These are phyloP conservation scores for Motacilla tschutschensis DNA, from an alignment of 2,113 vertebrate genomes.

Conservation along the genomic window DNA sequence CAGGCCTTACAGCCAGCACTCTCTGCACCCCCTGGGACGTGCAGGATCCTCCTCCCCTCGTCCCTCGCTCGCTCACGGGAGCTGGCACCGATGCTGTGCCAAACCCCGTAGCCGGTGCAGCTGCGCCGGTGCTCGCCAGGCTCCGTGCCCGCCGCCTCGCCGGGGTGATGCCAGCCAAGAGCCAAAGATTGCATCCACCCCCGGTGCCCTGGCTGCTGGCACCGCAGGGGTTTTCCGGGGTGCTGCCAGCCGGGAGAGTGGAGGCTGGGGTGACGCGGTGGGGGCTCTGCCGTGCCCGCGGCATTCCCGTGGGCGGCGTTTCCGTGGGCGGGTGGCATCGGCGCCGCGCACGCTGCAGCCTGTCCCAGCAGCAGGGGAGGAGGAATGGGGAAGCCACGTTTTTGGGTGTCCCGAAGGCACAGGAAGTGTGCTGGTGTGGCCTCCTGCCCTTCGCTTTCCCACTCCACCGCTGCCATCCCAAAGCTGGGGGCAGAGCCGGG, in stretches of 20 bases:
- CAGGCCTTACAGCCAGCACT: background rate
- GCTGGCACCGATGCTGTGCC: background rate
- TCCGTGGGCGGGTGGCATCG: background rate
- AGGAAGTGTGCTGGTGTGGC: background rate
- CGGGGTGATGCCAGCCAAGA: background rate
- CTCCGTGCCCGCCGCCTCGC: background rate
- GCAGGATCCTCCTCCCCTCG: background rate
- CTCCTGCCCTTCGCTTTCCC: background rate
- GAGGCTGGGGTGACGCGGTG: accelerated
- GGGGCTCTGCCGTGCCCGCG: background rate
- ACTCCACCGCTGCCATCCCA: accelerated
- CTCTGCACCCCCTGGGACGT: background rate
- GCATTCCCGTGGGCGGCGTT: background rate
- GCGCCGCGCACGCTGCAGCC: background rate
- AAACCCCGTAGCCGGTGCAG: background rate
- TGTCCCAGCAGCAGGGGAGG: background rate
- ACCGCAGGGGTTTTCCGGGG: background rate
- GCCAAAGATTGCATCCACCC: background rate
- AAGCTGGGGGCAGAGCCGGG: background rate
- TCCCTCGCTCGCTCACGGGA: background rate
- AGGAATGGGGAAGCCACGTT: background rate
- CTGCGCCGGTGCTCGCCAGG: background rate
- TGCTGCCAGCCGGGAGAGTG: background rate
- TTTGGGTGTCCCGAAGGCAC: constrained; percentile 29
- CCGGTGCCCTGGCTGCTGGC: background rate